phyloP scores from a whole-genome alignment of 2,113 vertebrate species.

The Oenanthe melanoleuca region DNA sequence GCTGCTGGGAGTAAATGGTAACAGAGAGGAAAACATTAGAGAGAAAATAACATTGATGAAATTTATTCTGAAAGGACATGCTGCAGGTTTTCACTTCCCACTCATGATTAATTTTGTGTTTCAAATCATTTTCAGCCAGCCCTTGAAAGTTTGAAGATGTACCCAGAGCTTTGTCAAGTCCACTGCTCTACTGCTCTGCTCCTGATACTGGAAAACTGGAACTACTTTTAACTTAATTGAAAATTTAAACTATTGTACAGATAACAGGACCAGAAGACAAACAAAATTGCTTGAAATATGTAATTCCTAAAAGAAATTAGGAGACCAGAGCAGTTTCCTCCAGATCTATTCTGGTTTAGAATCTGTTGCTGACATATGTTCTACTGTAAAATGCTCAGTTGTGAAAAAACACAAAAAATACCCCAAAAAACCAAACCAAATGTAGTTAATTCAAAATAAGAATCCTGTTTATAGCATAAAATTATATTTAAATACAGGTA shows the following conservation, averaged over 20 bases:
- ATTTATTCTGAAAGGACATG: background rate
- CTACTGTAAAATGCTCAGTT: background rate
- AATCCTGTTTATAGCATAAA: background rate
- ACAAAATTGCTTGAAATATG: background rate
- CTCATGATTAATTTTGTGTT: background rate
- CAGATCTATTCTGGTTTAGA: background rate
- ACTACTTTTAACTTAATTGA: background rate
- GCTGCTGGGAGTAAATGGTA: background rate
- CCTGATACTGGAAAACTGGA: background rate
- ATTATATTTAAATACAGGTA: background rate
- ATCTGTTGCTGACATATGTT: background rate
- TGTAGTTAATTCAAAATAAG: background rate
- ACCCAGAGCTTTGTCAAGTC: fast-evolving
- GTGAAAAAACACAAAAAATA: background rate
- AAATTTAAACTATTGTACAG: background rate
- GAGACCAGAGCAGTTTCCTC: background rate
- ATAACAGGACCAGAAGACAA: background rate
- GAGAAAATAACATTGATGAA: background rate
- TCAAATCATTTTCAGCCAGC: constrained; percentile 56
- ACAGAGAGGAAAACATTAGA: background rate
- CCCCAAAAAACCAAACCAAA: background rate
- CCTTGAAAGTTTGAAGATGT: constrained; percentile 17
- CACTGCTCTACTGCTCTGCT: background rate
- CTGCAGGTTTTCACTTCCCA: background rate
- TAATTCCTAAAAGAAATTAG: background rate